These are phyloP conservation scores for Hyles euphorbiae DNA, from an alignment of 1,140 invertebrate species.

Conservation along the genomic window DNA sequence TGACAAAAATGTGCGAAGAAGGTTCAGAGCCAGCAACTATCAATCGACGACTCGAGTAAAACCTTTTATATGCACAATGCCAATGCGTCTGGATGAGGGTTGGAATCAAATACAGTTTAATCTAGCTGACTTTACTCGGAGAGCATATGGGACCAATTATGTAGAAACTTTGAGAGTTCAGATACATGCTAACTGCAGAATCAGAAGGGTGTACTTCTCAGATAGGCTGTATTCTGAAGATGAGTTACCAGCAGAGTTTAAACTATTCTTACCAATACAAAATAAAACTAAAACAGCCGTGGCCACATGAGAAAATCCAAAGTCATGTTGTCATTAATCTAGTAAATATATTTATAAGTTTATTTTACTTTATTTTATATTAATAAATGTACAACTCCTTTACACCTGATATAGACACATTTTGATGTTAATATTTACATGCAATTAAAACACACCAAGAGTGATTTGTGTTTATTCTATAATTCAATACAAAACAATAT, in stretches of 20 bases:
- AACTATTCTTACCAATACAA: constrained; percentile 95
- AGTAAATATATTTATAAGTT: constrained; percentile 47
- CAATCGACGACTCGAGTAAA: constrained; percentile 98
- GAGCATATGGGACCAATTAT: constrained; percentile 99
- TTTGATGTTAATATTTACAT: too few relatives aligned
- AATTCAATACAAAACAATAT: too few relatives aligned
- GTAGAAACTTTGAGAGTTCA: constrained; percentile 98
- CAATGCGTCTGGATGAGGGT: constrained; percentile 97
- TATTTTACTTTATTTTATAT: constrained; percentile 32
- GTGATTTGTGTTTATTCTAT: too few relatives aligned
- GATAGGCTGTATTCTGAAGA: constrained; percentile 99
- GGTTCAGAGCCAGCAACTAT: constrained; percentile 98
- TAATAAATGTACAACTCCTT: constrained; percentile 22
- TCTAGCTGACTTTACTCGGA: constrained; percentile 96
- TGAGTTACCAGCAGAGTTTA: constrained; percentile 99
- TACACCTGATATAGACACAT: constrained; percentile 5
- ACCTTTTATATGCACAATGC: constrained; percentile 99
- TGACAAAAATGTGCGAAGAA: constrained; percentile 96
- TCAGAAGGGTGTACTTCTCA: constrained; percentile 98
- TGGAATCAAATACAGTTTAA: constrained; percentile 99
- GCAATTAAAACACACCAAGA: too few relatives aligned
- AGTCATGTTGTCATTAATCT: constrained; percentile 27
- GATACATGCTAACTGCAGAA: constrained; percentile 99
- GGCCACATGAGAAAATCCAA: constrained; percentile 50
- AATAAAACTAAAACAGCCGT: constrained; percentile 81